Evolutionary conservation across 2,113 vertebrate species (phyloP).

Genomic region (Mungos mungo): DNA sequence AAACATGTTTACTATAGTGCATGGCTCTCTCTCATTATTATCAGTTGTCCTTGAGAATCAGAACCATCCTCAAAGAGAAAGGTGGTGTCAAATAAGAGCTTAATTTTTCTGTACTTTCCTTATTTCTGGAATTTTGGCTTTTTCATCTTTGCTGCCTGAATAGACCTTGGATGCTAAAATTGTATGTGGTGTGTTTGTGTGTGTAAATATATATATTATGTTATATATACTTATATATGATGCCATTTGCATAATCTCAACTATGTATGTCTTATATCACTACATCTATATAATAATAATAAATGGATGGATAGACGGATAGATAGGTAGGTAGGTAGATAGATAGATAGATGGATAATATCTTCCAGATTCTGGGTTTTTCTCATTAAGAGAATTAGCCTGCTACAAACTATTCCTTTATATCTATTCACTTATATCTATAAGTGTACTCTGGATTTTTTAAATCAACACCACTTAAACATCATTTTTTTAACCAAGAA

Average conservation of each 20-base stretch:
- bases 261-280: not conserved
- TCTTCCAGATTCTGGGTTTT: not conserved
- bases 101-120: not conserved
- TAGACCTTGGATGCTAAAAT: not conserved
- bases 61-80: not conserved
- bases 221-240: not conserved
- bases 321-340: not conserved
- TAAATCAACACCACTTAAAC: not conserved
- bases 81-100: not conserved
- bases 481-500: not conserved
- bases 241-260: not conserved
- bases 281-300: not conserved
- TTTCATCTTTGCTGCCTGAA: not conserved
- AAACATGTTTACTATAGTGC: not conserved
- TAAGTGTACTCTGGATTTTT: not conserved
- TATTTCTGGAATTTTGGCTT: not conserved
- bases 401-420: not conserved
- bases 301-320: not conserved
- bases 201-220: not conserved
- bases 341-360: not conserved
- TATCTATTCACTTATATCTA: not conserved
- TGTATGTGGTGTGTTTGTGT: not conserved
- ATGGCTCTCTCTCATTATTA: not conserved
- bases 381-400: not conserved
- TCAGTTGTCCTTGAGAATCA: not conserved